Percentiles rank a stretch among this genome's conserved stretches.
Evolutionary conservation across 2,113 vertebrate species (phyloP).

Genomic region (Erythrocebus patas): DNA sequence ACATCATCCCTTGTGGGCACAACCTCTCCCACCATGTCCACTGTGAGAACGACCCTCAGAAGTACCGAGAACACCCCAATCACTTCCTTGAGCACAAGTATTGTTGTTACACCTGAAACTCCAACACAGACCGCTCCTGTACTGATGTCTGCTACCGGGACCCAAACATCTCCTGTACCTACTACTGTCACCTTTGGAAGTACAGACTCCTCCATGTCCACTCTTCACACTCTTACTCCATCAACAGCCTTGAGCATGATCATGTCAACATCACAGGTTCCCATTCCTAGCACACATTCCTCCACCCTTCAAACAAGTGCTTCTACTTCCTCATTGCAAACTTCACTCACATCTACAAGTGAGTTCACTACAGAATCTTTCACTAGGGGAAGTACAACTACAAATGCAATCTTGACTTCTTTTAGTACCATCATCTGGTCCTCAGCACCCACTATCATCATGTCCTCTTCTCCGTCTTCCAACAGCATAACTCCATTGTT

Average conservation of each 20-base stretch:
- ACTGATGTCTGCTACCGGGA: neutral
- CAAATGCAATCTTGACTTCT: neutral
- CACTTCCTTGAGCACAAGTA: neutral
- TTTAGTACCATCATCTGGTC: neutral
- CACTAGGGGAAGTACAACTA: neutral
- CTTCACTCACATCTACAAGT: neutral
- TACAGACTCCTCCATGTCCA: accelerated
- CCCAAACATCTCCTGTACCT: too few relatives aligned
- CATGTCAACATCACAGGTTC: neutral
- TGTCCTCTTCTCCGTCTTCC: neutral
- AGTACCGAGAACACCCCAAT: neutral
- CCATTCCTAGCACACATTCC: too few relatives aligned
- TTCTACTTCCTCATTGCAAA: neutral
- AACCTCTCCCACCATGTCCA: neutral
- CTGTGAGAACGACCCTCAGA: too few relatives aligned
- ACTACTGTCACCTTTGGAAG: neutral
- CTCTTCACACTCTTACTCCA: neutral
- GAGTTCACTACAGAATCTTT: too few relatives aligned
- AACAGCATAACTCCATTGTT: accelerated
- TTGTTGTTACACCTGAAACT: neutral
- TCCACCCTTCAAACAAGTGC: neutral
- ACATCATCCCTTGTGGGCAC: neutral
- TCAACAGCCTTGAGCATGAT: neutral
- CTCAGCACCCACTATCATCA: neutral
- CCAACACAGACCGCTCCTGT: neutral